Base-by-base conservation (phyloP, 30 jellyfish, hydroid and myxozoan genomes). In the Phacellophora camtschatica region DNA sequence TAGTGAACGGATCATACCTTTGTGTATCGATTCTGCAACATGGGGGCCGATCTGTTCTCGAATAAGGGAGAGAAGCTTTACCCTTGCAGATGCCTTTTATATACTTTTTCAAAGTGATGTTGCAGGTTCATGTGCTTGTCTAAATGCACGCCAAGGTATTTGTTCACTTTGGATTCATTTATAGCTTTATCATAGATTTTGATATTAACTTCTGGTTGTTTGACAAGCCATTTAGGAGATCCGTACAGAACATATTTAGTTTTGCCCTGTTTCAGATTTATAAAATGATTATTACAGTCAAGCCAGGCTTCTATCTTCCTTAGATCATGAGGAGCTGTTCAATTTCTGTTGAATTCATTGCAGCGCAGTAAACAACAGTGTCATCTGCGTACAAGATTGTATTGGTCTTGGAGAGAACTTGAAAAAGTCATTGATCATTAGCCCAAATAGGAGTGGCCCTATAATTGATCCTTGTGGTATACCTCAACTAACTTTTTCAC, bases 11-110 rank as follows among this genome's bases (percentile, higher is more conserved):
- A 58, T 57, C 81, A 76, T 56, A 62, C 69, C 88, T 35, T 76
- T 76, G 70, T 76, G 36, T 56, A 76, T 56, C 43, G 88, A 76
- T 36, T 76, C 77, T 74, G 78, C 87, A 74, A 74, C 87, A 74
- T 50, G 2, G 45, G 87, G 64, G 33, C 86, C 22, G 51, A 54
- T 74, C 63, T 50, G 74, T 19, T 74, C 87, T 24, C 48, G 41
- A 74, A 74, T 50, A 74, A 2, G 64, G 84, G 50, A 74, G 77
- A 49, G 78, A 74, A 51, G 87, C 74, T 50, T 74, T 74, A 74
- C 65, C 20, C 77, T 53, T 74, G 77, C 45, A 74, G 77, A 74
- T 19, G 87, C 74, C 50, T 72, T 72, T 46, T 48, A 72, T 45
- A 72, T 19, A 72, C 85, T 0, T 43, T 19, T 0, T 55, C 0